Conservation (phyloP, 2,113 vertebrate species). For the Myrmecobius fasciatus region DNA sequence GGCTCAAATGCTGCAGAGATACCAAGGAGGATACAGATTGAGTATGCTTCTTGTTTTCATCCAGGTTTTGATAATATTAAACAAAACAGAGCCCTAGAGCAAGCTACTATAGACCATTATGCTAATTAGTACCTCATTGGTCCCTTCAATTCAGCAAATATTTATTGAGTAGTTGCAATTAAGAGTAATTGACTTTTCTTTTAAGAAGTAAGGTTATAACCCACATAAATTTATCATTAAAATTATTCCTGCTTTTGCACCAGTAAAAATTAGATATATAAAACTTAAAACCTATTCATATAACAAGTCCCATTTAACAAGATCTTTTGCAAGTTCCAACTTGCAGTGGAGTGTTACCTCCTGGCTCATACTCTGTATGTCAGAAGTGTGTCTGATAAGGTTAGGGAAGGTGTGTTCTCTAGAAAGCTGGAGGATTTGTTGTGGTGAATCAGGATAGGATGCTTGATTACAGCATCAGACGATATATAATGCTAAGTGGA, state of each 20-base stretch:
- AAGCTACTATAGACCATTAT: neutral
- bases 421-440: neutral
- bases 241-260: neutral
- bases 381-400: neutral
- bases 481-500: neutral
- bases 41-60: neutral
- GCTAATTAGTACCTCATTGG: conserved; percentile 21
- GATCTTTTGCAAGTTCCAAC: neutral
- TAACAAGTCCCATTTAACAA: neutral
- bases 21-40: neutral
- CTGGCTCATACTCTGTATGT: neutral
- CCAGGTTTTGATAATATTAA: neutral
- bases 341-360: neutral
- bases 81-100: conserved; percentile 1
- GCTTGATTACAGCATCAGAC: neutral
- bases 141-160: neutral
- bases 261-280: neutral
- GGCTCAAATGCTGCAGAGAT: neutral
- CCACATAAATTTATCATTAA: neutral
- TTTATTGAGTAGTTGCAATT: conserved; percentile 16
- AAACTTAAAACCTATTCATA: neutral
- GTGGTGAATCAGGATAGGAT: conserved; percentile 8
- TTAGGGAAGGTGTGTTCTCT: neutral
- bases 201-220: conserved; percentile 10
- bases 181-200: neutral